Evolutionary conservation across 2,113 vertebrate species (phyloP), one percentile per base, ranked within the genome.

Genomic region (Columbina picui): DNA sequence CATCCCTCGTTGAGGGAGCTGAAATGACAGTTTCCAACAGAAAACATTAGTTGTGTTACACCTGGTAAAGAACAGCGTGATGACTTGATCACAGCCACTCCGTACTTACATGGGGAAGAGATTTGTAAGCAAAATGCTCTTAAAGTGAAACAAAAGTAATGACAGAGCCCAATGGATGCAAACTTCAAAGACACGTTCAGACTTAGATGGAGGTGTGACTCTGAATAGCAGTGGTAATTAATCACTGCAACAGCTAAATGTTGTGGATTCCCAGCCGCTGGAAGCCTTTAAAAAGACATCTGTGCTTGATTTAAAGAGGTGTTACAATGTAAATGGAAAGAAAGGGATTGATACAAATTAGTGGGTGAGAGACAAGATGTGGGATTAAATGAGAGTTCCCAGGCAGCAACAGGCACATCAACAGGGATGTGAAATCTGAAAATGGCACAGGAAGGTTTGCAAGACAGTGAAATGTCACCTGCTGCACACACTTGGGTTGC

Each of bases 261-360:
- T 22, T 94, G 87, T 73, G 61, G 70, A 36, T 71, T 90, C 39
- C 25, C 32, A 85, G 41, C 49, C 88, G 61, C 70, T 89, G 53
- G 49, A 43, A 85, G 36, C 59, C 74, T 63, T 69, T 76, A 68
- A 90, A 90, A 87, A 95, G 84, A 43, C 47, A 78, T n/a, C 26
- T 1, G 2, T 87, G 74, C 61, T 88, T 85, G 85, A 87, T 85
- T 87, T 78, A 23, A 91, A 96, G 64, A 89, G 56, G 60, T 91
- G 61, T 78, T 82, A 30, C 56, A 36, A 32, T 56, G 75, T 82
- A 87, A 89, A 77, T 57, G 43, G 88, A 76, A 94, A 86, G 59
- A 90, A 94, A 77, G 34, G 68, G 47, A 43, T 32, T 96, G 89
- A 81, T 92, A 88, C 50, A 92, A 93, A 84, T 90, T 88, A 74